Percentiles rank a stretch among this genome's conserved stretches.
phyloP scores from a whole-genome alignment of 2,113 vertebrate species.

The Coregonus clupeaformis region DNA sequence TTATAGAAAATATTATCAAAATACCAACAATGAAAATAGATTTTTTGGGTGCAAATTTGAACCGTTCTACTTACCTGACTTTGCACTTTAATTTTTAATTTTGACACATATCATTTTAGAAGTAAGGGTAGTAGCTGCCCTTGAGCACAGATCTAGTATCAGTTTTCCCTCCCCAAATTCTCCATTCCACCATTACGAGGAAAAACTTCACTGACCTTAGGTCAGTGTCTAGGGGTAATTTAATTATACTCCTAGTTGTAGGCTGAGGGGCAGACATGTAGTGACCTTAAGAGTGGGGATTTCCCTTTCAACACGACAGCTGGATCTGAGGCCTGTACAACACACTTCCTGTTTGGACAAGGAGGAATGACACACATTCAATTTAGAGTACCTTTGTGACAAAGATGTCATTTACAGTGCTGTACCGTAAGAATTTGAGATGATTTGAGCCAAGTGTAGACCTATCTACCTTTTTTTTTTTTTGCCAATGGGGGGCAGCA shows the following conservation, averaged over 20 bases:
- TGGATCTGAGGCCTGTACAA: constrained; percentile 53
- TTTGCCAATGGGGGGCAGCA: constrained; percentile 15
- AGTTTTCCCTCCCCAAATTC: not conserved
- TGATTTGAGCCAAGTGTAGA: constrained; percentile 13
- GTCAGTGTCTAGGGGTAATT: not conserved
- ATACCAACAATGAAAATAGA: constrained; percentile 3
- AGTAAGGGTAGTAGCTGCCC: too few species aligned
- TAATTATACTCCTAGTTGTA: not conserved
- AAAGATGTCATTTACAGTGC: not conserved
- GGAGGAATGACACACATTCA: constrained; percentile 22
- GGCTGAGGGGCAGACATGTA: constrained; percentile 16
- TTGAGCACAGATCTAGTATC: too few species aligned
- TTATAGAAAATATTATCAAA: not conserved
- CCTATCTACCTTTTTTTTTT: constrained; percentile 19
- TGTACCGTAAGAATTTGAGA: not conserved
- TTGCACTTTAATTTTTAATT: too few species aligned
- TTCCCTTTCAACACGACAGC: constrained; percentile 58
- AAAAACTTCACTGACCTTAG: not conserved
- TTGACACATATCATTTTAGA: not conserved
- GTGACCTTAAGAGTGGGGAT: constrained; percentile 46
- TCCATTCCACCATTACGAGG: not conserved
- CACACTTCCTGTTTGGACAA: constrained; percentile 64
- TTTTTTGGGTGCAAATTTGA: too few species aligned
- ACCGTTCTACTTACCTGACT: too few species aligned
- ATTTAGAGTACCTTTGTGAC: constrained; percentile 24